Evolutionary conservation across 2,888 invertebrate genomes (phyloP).

Genomic region (Leucoptera coffeella): DNA sequence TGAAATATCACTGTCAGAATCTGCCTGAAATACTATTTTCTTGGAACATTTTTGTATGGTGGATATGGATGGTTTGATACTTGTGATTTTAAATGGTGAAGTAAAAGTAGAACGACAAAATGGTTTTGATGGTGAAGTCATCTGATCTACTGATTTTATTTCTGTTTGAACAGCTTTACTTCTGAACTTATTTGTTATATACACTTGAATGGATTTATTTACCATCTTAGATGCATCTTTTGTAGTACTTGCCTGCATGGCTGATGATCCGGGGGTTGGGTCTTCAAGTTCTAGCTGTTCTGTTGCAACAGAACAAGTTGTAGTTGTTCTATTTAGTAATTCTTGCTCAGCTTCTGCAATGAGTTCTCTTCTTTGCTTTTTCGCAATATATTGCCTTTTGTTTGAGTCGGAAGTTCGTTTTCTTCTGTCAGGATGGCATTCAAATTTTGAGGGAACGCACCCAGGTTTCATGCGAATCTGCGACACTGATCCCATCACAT

Average conservation of each 20-base stretch:
- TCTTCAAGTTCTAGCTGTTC: constrained; percentile 2
- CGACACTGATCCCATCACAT: constrained; percentile 13
- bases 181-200: constrained; percentile 5
- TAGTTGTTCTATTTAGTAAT: constrained; percentile 3
- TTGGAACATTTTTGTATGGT: background rate
- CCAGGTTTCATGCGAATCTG: constrained; percentile 13
- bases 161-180: constrained; percentile 6
- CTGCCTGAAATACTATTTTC: background rate
- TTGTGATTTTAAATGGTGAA: constrained; percentile 4
- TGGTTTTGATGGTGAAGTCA: constrained; percentile 6
- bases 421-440: constrained; percentile 10
- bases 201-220: constrained; percentile 5
- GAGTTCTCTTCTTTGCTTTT: constrained; percentile 7
- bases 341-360: constrained; percentile 7
- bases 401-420: constrained; percentile 5
- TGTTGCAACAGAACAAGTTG: constrained; percentile 1
- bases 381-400: constrained; percentile 7
- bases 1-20: constrained; percentile 1
- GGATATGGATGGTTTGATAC: background rate
- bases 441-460: constrained; percentile 12
- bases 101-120: constrained; percentile 3
- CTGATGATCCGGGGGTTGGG: too few species aligned
- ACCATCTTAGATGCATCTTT: constrained; percentile 3
- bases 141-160: constrained; percentile 4
- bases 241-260: constrained; percentile 1